Evolutionary conservation across 2,797 vertebrate genomes (phyloP), one percentile per base, ranked within the genome.

Genomic region (Hoplostethus mediterraneus): DNA sequence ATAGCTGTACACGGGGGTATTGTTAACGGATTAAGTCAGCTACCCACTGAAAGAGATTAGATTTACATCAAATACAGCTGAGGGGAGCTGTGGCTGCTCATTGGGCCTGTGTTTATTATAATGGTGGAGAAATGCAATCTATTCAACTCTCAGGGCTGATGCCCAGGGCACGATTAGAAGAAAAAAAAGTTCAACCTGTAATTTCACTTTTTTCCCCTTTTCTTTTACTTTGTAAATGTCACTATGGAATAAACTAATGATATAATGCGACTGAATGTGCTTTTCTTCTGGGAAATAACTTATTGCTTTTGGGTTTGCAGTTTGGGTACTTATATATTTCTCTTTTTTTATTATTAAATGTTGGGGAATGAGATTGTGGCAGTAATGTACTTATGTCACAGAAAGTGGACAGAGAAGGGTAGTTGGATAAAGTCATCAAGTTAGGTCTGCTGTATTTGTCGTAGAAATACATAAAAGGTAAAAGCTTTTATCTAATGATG

Each of bases 161-260:
- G 64, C 59, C 75, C 77, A 72, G 54, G 47, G n/a, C 58, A 70
- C 33, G 0, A n/a, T 68, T 56, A n/a, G n/a, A n/a, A n/a, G 38
- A 57, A 68, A 73, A 42, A 54, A 67, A 21, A 21, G 21, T 58
- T n/a, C 40, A 76, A 63, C 66, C 55, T 66, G 33, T 57, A 60
- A 44, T 83, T 63, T 75, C 75, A 80, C 73, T 67, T 68, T 30
- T 45, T 76, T 80, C 63, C 60, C 48, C 53, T 59, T 69, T 75
- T 77, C 51, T 76, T 52, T 58, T 63, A 66, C 42, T 85, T 83
- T 90, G 87, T 90, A 89, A 86, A 91, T 89, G 80, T 77, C 74
- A 56, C 25, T 63, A 40, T 71, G 3, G 65, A 92, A 86, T 89
- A 86, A 91, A 85, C 60, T 63, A 61, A 83, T 73, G 38, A 79